These are phyloP conservation scores for Lagopus muta DNA, from an alignment of 2,113 vertebrate species.

Conservation along the genomic window DNA sequence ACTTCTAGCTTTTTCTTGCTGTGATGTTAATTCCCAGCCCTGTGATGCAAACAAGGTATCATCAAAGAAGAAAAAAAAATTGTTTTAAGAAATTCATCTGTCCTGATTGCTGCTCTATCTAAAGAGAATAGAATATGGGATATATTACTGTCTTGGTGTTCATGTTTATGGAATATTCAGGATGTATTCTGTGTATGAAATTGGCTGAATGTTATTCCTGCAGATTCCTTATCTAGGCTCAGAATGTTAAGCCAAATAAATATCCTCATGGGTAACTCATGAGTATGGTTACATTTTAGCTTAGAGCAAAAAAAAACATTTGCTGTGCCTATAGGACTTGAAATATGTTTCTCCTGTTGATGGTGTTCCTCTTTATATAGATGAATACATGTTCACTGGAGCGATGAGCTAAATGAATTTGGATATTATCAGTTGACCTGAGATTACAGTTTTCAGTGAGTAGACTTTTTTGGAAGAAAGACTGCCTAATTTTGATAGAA, in stretches of 20 bases:
- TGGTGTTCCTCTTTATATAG: not conserved
- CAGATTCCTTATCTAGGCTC: not conserved
- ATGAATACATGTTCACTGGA: not conserved
- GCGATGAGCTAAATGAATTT: not conserved
- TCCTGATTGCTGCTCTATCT: accelerated
- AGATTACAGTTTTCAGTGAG: not conserved
- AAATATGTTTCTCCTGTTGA: not conserved
- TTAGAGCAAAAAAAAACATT: not conserved
- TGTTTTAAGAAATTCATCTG: not conserved
- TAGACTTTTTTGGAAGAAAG: not conserved
- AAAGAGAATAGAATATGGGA: not conserved
- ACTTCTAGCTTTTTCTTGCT: not conserved
- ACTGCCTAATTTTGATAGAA: not conserved
- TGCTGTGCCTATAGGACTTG: not conserved
- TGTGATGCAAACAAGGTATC: not conserved
- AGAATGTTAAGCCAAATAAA: not conserved
- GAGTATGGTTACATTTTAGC: not conserved
- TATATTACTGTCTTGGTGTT: not conserved
- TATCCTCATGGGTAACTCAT: not conserved
- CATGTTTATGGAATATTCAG: accelerated
- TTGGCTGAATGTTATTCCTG: not conserved
- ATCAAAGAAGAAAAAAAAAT: not conserved
- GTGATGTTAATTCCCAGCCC: not conserved
- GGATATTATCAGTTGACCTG: not conserved
- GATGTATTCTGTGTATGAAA: not conserved